phyloP scores from a whole-genome alignment of 2,797 vertebrate species.

The Enteromius paludinosus region DNA sequence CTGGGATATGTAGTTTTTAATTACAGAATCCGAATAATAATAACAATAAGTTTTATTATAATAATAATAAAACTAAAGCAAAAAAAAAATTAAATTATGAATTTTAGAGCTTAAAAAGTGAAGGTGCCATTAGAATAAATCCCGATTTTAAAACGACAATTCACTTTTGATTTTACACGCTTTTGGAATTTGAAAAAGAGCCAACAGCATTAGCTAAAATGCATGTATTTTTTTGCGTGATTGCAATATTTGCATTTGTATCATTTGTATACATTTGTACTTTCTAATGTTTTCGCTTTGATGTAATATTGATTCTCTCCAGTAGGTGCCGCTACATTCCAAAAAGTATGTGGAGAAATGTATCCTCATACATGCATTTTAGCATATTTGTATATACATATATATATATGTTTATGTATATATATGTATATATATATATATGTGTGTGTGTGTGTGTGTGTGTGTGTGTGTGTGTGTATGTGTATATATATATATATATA shows the following conservation, averaged over 20 bases:
- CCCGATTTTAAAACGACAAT: background rate
- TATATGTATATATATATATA: too few species aligned
- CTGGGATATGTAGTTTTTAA: conserved; percentile 51
- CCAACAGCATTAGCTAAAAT: too few species aligned
- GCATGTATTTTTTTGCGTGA: too few species aligned
- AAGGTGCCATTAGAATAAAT: background rate
- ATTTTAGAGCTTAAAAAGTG: background rate
- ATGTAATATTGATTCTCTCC: background rate
- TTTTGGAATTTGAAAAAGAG: background rate
- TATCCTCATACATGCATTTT: too few species aligned
- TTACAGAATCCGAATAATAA: background rate
- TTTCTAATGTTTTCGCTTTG: background rate
- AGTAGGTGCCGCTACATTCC: conserved; percentile 30
- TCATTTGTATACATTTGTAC: background rate
- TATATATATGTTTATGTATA: too few species aligned
- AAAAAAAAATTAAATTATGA: background rate
- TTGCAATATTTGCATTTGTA: background rate
- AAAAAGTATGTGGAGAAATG: background rate
- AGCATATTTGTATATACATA: too few species aligned
- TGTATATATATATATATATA: too few species aligned
- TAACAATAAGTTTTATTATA: too few species aligned
- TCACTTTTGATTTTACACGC: background rate
- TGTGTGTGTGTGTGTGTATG: too few species aligned
- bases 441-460: too few species aligned
- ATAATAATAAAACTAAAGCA: background rate